These are phyloP conservation scores for Nothocercus nigrocapillus DNA, from an alignment of 2,113 vertebrate species.

Conservation along the genomic window DNA sequence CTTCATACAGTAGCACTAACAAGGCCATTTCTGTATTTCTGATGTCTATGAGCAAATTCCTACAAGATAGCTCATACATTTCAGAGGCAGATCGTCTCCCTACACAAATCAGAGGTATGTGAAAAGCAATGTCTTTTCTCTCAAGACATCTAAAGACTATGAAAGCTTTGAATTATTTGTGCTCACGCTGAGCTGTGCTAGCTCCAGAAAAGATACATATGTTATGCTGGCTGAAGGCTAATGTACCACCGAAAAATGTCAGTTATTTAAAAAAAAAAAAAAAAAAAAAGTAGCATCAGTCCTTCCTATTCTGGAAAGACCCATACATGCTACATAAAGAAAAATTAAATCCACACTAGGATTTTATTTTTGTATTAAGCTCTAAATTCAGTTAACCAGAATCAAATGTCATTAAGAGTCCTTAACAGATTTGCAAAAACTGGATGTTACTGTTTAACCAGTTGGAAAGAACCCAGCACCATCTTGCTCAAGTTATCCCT, in stretches of 20 bases:
- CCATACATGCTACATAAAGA: background rate
- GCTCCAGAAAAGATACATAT: background rate
- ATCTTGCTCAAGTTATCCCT: background rate
- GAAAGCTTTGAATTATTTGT: constrained; percentile 59
- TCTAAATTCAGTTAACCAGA: background rate
- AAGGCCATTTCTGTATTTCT: background rate
- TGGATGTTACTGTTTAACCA: background rate
- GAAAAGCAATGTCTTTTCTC: constrained; percentile 28
- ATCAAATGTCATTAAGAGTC: background rate
- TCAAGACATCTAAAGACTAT: background rate
- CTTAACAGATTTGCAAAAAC: background rate
- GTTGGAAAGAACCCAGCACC: background rate
- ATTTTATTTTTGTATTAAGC: background rate
- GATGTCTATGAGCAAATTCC: background rate
- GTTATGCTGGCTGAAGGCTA: background rate
- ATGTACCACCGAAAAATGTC: constrained; percentile 1
- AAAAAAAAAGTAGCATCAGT: background rate
- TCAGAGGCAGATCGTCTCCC: background rate
- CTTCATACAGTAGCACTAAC: background rate
- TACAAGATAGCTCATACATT: background rate
- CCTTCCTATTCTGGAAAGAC: background rate
- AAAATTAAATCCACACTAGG: background rate
- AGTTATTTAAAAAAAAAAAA: background rate
- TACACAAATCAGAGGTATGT: background rate
- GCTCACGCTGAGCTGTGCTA: constrained; percentile 21